A percentile compares a stretch with the other conserved stretches of the same genome.
Conservation (phyloP, 2,888 invertebrate species). For the Fissipunctia ypsillon region DNA sequence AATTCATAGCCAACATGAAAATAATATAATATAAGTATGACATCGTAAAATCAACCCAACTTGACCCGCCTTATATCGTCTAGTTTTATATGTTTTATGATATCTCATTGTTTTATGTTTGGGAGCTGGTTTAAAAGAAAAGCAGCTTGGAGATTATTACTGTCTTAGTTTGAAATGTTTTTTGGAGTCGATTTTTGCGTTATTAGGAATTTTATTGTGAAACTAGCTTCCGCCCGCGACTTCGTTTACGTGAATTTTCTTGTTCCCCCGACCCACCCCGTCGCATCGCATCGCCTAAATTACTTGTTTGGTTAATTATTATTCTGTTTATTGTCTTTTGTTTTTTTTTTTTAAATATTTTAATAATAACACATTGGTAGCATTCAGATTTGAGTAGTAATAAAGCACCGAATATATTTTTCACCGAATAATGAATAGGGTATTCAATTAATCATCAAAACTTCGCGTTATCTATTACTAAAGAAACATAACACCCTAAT, state of each 20-base stretch:
- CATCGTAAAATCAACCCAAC: conserved; percentile 65
- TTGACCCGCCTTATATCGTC: conserved; percentile 66
- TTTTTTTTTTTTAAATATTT: neutral
- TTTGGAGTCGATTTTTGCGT: neutral
- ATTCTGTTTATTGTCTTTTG: neutral
- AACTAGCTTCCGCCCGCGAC: too few species aligned
- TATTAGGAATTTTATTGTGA: neutral
- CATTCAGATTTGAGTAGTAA: neutral
- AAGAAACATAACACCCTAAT: too few species aligned
- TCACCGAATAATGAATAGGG: neutral
- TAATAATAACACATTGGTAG: neutral
- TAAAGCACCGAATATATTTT: neutral
- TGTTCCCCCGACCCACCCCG: too few species aligned
- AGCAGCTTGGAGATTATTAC: neutral
- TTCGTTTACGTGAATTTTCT: too few species aligned
- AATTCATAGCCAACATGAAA: conserved; percentile 63
- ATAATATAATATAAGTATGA: conserved; percentile 60
- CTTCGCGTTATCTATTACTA: too few species aligned
- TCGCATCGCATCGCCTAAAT: too few species aligned
- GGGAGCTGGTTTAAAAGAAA: conserved; percentile 37
- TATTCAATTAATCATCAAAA: neutral
- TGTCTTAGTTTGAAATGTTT: neutral
- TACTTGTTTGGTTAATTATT: conserved; percentile 10
- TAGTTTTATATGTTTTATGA: conserved; percentile 74
- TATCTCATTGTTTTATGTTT: conserved; percentile 71